Conservation (phyloP, 2,888 invertebrate genomes). For the Papilio gigon region DNA sequence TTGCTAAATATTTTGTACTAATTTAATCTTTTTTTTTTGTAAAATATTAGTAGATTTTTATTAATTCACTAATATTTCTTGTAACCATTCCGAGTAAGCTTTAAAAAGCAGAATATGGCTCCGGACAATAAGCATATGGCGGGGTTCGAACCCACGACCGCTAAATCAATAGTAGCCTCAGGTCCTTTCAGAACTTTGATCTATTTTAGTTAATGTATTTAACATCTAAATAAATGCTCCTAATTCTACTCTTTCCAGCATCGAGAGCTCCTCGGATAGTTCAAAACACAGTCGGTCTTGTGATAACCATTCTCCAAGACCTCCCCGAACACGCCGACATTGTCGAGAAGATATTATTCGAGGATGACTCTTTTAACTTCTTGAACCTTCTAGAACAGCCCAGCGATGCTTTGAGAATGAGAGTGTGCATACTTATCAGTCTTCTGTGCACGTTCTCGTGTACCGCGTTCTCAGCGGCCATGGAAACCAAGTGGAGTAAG, state of each 20-base stretch:
- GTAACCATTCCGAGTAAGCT: too few species aligned
- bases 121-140: too few species aligned
- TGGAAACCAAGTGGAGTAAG: constrained; percentile 84
- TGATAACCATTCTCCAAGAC: constrained; percentile 88
- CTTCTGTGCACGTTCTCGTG: constrained; percentile 86
- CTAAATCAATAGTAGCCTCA: too few species aligned
- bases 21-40: too few species aligned
- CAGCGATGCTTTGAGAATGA: constrained; percentile 81
- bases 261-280: constrained; percentile 84
- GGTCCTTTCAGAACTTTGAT: too few species aligned
- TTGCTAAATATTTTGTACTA: too few species aligned
- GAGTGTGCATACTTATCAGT: constrained; percentile 88
- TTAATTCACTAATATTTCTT: too few species aligned
- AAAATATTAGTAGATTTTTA: too few species aligned
- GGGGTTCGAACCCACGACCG: too few species aligned
- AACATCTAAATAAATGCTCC: too few species aligned
- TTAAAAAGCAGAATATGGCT: too few species aligned
- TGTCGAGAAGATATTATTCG: constrained; percentile 87
- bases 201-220: too few species aligned
- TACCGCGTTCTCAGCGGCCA: constrained; percentile 82
- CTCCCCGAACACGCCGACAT: constrained; percentile 89
- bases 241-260: constrained; percentile 76
- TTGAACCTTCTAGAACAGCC: constrained; percentile 82
- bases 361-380: constrained; percentile 77
- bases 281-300: constrained; percentile 86